Base-by-base conservation (phyloP, 2,888 invertebrate genomes). In the Reticulitermes lucifugus region DNA sequence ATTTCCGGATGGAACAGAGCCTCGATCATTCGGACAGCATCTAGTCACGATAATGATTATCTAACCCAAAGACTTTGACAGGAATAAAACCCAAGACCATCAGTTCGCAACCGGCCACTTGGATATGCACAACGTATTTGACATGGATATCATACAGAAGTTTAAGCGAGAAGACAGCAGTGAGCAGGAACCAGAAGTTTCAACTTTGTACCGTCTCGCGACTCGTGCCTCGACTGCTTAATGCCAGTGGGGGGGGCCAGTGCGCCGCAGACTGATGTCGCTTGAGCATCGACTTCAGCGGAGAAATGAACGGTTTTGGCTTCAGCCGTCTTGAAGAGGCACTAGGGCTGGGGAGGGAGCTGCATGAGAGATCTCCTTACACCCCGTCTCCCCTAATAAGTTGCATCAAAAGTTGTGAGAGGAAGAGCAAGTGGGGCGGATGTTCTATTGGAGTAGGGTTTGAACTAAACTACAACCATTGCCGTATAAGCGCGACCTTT, bases 231-330 rank as follows among this genome's bases (percentile, higher is more conserved):
- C 21, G 46, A 79, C 55, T 79, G 79, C 25, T 46, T 79, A 79
- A 79, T 79, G 55, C 55, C 51, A 18, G 25, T 55, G 55, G 55
- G 46, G n/a, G 7, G 51, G 25, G 14, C 46, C 46, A 46, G 1
- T 46, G 79, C 65, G 25, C 65, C 65, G 14, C 25, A n/a, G 25
- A 7, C 65, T 65, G 65, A 65, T n/a, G 25, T 60, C 60, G 22
- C 12, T 25, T 65, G 2, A 25, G 65, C 9, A 25, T 65, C 25
- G 65, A 65, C 65, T 65, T 65, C 25, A 65, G n/a, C 25, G 2
- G 25, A 79, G 55, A 79, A 79, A 55, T 51, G 79, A 79, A 79
- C 79, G 79, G 51, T 79, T 79, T 79, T 46, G 79, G 46, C 79
- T 79, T 79, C 79, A 51, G 51, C 79, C 43, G 3, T 79, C 55